Evolutionary conservation across 2,888 invertebrate species (phyloP).

Genomic region (Gari tellinella): DNA sequence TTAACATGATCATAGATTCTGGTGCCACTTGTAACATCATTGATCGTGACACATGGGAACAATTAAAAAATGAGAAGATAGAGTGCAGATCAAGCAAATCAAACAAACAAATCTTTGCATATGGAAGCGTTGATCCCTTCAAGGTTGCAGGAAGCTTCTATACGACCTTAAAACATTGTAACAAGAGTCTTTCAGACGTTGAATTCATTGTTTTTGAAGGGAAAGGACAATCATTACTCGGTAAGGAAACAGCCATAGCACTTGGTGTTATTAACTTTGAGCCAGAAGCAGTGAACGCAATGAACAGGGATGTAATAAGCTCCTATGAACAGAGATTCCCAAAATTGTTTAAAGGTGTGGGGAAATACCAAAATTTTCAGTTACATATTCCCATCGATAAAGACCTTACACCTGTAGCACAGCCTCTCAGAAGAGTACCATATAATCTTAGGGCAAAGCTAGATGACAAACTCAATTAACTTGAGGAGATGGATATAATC

Average conservation of each 20-base stretch:
- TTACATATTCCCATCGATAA: conserved; percentile 9
- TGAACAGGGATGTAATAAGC: background rate
- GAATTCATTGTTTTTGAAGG: conserved; percentile 15
- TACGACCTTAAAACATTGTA: background rate
- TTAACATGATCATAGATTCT: conserved; percentile 28
- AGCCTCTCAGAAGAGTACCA: conserved; percentile 10
- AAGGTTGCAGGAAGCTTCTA: conserved; percentile 5
- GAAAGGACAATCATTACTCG: background rate
- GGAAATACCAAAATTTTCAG: conserved; percentile 1
- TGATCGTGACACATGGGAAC: conserved; percentile 7
- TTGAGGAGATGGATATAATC: conserved; percentile 26
- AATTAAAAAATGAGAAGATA: conserved; percentile 9
- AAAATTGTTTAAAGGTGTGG: conserved; percentile 4
- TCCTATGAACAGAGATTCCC: background rate
- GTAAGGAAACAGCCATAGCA: conserved; percentile 10
- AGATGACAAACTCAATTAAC: conserved; percentile 19
- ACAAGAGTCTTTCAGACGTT: background rate
- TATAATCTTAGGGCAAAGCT: conserved; percentile 3
- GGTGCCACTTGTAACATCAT: conserved; percentile 21
- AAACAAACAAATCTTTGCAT: background rate
- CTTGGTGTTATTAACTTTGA: conserved; percentile 13
- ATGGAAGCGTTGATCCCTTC: background rate
- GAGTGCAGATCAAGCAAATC: background rate
- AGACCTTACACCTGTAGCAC: background rate
- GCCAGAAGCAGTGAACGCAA: too few species aligned